Evolutionary conservation across 2,797 vertebrate genomes (phyloP), one percentile per base, ranked within the genome.

Genomic region (Agapornis canus): DNA sequence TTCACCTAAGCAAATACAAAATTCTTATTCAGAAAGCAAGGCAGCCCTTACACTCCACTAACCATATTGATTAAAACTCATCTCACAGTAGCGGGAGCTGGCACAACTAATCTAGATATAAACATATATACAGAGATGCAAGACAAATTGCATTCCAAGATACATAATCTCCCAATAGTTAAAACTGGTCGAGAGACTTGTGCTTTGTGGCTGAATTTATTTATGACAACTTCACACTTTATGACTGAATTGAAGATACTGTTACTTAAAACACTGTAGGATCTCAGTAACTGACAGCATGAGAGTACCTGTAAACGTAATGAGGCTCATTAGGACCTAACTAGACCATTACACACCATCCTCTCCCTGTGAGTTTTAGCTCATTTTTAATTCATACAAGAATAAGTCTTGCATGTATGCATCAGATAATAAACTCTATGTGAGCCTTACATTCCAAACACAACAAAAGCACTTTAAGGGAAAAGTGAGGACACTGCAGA

Each of bases 51-150:
- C 20, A 29, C 21, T 18, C 61, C 56, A 21, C 10, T 39, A 13
- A 27, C 23, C 21, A 19, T 42, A 49, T 25, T 35, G 51, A 64
- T 70, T 64, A 70, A 86, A 82, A 69, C 26, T n/a, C 56, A 51
- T 7, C 68, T 69, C 42, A 78, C 0, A 0, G 25, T 17, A 68
- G 52, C 0, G 0, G 48, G 10, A 86, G 23, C n/a, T 2, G 1
- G 54, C 5, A 4, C 37, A 79, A 79, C 32, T 35, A 35, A 79
- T 51, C 51, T 47, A 71, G 51, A 59, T 37, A 6, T n/a, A 82
- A 77, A 65, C 19, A 52, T 6, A 18, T 2, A 6, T 6, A 37
- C n/a, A 69, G 29, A 40, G 31, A 35, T 5, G 13, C 63, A 57
- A 47, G 76, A 81, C 15, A 69, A 40, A 85, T 1, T 45, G 39